Conservation (phyloP, 2,888 invertebrate genomes). For the Lamellibrachia satsuma region DNA sequence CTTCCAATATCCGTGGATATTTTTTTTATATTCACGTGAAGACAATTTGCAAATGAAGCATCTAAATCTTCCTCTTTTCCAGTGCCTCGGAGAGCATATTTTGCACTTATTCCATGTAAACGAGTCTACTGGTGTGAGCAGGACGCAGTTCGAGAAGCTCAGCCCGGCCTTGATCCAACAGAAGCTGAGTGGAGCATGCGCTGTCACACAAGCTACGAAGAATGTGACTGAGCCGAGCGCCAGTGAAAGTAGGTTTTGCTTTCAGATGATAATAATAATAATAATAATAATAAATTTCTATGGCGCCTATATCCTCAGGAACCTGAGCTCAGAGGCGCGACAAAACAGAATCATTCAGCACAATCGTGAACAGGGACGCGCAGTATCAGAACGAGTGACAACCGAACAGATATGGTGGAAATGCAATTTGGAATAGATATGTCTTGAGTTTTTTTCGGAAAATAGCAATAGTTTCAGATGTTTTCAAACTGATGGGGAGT, state of each 20-base stretch:
- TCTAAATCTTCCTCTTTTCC: background rate
- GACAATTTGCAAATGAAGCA: background rate
- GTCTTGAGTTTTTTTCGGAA: too few relatives aligned
- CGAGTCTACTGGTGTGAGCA: background rate
- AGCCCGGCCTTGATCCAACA: background rate
- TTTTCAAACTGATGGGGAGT: too few relatives aligned
- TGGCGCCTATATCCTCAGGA: too few relatives aligned
- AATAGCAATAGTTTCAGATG: too few relatives aligned
- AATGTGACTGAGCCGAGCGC: background rate
- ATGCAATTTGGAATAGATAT: too few relatives aligned
- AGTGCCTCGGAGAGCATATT: background rate
- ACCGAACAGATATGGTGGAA: too few relatives aligned
- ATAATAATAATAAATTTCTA: too few relatives aligned
- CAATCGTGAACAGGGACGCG: too few relatives aligned
- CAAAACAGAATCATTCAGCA: too few relatives aligned
- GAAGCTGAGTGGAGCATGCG: background rate
- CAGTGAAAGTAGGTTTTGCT: background rate
- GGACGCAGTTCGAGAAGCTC: background rate
- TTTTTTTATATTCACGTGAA: background rate
- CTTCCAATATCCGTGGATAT: background rate
- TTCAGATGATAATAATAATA: too few relatives aligned
- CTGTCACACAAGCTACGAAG: background rate
- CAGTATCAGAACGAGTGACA: too few relatives aligned
- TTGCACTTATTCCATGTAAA: constrained; percentile 1
- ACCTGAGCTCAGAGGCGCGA: too few relatives aligned